A percentile compares a stretch with the other conserved stretches of the same genome.
Evolutionary conservation across 2,113 vertebrate genomes (phyloP).

Genomic region (Anhinga rufa): DNA sequence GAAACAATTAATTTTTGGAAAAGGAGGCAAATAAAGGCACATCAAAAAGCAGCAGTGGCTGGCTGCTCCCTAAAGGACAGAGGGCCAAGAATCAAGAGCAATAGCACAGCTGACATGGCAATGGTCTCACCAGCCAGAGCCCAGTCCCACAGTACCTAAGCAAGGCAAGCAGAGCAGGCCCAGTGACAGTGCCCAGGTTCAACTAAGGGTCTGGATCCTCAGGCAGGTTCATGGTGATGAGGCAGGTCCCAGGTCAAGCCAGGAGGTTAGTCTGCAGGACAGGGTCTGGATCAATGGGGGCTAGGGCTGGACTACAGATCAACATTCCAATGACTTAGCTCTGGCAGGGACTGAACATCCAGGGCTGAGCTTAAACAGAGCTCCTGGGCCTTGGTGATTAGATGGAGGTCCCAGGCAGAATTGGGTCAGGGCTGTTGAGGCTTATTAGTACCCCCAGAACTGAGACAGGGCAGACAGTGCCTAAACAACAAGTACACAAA

Average conservation of each 20-base stretch:
- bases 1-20: background rate
- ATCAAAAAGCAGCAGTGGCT: background rate
- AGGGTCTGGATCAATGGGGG: background rate
- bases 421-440: background rate
- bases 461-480: background rate
- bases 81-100: background rate
- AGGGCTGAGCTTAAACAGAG: background rate
- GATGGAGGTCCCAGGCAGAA: background rate
- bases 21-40: background rate
- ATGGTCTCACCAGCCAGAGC: background rate
- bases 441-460: background rate
- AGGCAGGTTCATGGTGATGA: background rate
- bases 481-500: background rate
- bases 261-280: background rate
- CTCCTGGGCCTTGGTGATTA: background rate
- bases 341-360: background rate
- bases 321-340: background rate
- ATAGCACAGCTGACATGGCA: background rate
- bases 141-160: background rate
- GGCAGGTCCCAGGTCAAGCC: background rate
- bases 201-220: background rate
- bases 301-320: background rate
- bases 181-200: background rate
- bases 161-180: background rate
- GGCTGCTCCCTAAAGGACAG: background rate